These are phyloP conservation scores for Scalopus aquaticus DNA, from an alignment of 2,113 vertebrate genomes.

Conservation along the genomic window DNA sequence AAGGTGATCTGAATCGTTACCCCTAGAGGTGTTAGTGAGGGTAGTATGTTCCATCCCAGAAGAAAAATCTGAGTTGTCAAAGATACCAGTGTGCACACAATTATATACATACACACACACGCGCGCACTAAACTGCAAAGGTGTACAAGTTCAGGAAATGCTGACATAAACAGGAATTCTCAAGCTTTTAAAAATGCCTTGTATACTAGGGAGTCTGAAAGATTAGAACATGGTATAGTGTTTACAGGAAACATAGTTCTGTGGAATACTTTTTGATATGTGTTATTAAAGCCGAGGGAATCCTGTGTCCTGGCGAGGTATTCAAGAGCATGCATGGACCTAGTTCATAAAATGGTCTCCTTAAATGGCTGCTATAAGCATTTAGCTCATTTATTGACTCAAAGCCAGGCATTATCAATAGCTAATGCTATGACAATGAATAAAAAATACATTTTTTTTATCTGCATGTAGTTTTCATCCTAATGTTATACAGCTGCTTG, in stretches of 20 bases:
- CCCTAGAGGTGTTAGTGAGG: background rate
- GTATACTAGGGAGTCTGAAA: background rate
- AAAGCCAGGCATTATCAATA: background rate
- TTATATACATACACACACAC: no score
- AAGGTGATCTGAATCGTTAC: constrained; percentile 11
- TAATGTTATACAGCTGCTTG: background rate
- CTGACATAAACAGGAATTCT: background rate
- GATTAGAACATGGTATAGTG: background rate
- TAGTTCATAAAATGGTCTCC: background rate
- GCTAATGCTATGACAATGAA: background rate
- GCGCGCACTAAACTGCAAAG: background rate
- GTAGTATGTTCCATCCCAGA: background rate
- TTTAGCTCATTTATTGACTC: background rate
- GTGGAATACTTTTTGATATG: background rate
- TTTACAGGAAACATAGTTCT: constrained; percentile 2
- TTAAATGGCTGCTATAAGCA: background rate
- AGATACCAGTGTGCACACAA: background rate
- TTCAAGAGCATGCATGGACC: background rate
- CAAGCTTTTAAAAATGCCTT: background rate
- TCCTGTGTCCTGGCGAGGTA: background rate
- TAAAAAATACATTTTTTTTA: background rate
- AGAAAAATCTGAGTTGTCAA: background rate
- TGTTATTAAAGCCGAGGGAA: background rate
- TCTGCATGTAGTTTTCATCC: background rate
- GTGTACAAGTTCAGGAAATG: background rate